Conservation (phyloP, 2,113 vertebrate species). For the Cepphus grylle region DNA sequence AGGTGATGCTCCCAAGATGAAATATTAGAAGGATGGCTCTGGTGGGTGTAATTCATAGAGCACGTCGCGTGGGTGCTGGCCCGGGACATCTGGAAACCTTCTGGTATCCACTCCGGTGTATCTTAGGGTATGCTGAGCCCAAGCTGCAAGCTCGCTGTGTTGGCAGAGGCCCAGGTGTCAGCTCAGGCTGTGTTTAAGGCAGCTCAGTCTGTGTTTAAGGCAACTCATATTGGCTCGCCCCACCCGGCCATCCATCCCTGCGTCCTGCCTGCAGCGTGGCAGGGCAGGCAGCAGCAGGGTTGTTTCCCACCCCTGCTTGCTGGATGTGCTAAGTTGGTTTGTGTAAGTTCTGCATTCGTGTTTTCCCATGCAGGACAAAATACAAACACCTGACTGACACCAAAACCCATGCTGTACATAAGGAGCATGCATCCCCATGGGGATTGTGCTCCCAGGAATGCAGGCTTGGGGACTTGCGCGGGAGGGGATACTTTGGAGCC, state of each 20-base stretch:
- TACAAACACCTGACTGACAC: neutral
- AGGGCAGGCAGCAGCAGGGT: neutral
- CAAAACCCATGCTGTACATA: accelerated
- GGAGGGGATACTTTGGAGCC: neutral
- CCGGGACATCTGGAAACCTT: neutral
- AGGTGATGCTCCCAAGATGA: neutral
- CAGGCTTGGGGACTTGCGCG: neutral
- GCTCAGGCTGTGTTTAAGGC: neutral
- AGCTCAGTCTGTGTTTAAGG: neutral
- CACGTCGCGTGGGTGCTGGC: accelerated
- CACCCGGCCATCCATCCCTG: accelerated
- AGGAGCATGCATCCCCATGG: accelerated
- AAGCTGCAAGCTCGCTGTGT: neutral
- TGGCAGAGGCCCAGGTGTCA: neutral
- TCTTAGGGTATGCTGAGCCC: neutral
- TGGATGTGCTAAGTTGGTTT: neutral
- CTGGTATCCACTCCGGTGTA: neutral
- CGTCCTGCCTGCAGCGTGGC: neutral
- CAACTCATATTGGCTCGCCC: neutral
- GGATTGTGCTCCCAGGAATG: neutral
- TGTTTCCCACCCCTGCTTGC: neutral
- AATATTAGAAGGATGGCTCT: neutral
- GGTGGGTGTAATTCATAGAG: neutral
- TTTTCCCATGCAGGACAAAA: neutral
- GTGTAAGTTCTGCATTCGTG: neutral